Evolutionary conservation across 2,113 vertebrate genomes (phyloP).

Genomic region (Barnardius zonarius): DNA sequence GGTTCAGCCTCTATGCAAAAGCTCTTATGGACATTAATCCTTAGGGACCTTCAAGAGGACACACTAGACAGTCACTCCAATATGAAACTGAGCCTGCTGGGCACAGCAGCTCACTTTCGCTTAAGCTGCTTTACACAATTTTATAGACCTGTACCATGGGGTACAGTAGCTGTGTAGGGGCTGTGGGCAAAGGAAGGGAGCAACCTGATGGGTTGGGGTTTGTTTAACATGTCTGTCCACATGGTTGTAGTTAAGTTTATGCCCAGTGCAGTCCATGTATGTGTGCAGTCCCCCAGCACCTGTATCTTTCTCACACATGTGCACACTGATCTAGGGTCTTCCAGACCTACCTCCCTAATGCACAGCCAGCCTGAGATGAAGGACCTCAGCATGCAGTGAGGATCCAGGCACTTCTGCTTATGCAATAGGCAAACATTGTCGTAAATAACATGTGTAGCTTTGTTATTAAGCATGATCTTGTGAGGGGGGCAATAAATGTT

Average conservation of each 20-base stretch:
- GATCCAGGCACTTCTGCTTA: conserved; percentile 23
- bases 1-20: background rate
- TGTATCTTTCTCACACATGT: background rate
- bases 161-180: background rate
- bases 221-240: fast-evolving
- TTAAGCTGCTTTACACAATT: background rate
- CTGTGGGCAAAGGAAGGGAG: background rate
- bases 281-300: background rate
- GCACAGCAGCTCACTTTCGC: background rate
- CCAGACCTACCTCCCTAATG: background rate
- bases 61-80: background rate
- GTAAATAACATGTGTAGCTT: conserved; percentile 57
- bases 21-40: background rate
- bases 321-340: background rate
- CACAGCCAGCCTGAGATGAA: background rate
- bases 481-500: conserved; percentile 45
- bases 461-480: conserved; percentile 44
- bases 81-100: background rate
- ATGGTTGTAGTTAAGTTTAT: background rate
- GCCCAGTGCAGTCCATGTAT: background rate
- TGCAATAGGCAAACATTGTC: conserved; percentile 23
- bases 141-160: background rate
- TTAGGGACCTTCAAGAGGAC: background rate
- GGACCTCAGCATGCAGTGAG: background rate
- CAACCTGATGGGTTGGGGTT: background rate